Evolutionary conservation across 1,140 invertebrate genomes (phyloP).

Genomic region (Drosophila funebris): DNA sequence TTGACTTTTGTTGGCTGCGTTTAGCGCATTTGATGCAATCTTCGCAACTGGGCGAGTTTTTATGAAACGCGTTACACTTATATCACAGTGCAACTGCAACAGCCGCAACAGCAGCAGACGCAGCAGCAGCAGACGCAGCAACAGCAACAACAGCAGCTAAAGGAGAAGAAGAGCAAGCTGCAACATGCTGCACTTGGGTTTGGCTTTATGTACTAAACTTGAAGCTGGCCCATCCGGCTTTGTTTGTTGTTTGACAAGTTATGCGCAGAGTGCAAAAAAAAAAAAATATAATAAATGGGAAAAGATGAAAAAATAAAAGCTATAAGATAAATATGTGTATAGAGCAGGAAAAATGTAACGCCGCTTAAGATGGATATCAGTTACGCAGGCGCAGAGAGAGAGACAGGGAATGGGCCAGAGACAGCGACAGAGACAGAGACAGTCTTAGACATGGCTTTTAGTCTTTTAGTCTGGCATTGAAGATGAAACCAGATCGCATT

Average conservation of each 20-base stretch:
- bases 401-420: not conserved
- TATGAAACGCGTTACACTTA: constrained; percentile 37
- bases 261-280: constrained; percentile 41
- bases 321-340: constrained; percentile 28
- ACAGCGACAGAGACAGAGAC: not conserved
- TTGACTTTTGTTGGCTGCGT: not conserved
- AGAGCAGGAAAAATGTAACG: constrained; percentile 55
- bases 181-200: constrained; percentile 10
- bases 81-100: constrained; percentile 29
- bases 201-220: constrained; percentile 6
- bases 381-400: constrained; percentile 66
- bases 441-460: not conserved
- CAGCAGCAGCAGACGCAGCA: too few species aligned
- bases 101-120: not conserved
- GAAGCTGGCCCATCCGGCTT: constrained; percentile 43
- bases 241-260: constrained; percentile 76
- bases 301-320: not conserved
- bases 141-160: constrained; percentile 4
- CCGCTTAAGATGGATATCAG: constrained; percentile 74
- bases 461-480: not conserved
- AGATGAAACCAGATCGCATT: constrained; percentile 8
- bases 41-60: constrained; percentile 33
- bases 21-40: constrained; percentile 51
- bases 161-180: not conserved
- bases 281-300: not conserved